Percentiles rank a stretch among this genome's conserved stretches.
Evolutionary conservation across 2,797 vertebrate genomes (phyloP).

Genomic region (Picus viridis): DNA sequence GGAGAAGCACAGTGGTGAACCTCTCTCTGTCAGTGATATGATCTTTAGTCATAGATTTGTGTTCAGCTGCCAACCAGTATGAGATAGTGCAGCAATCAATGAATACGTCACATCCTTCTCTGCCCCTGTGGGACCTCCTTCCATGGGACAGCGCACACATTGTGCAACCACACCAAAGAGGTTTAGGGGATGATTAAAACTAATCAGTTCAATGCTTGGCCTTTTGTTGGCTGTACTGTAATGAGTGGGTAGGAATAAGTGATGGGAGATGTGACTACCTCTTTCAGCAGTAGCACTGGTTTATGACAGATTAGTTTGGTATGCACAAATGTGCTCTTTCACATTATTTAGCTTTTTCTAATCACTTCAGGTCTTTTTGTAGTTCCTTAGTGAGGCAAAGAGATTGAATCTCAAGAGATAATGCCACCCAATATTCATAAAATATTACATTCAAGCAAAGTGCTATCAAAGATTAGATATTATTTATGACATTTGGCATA

Average conservation of each 20-base stretch:
- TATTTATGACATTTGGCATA: neutral
- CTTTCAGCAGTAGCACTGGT: neutral
- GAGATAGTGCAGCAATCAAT: neutral
- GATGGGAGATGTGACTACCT: neutral
- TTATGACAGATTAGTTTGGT: neutral
- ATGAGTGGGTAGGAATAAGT: neutral
- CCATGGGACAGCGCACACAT: neutral
- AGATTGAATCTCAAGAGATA: neutral
- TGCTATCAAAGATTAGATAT: neutral
- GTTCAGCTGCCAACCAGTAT: neutral
- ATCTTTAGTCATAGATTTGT: accelerated
- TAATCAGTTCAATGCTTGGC: neutral
- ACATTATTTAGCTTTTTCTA: neutral
- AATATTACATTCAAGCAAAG: neutral
- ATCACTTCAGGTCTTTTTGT: neutral
- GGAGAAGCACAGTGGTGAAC: neutral
- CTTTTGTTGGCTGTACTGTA: neutral
- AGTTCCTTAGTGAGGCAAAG: neutral
- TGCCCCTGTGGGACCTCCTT: neutral
- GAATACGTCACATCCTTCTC: neutral
- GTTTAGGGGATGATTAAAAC: neutral
- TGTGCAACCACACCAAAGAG: accelerated
- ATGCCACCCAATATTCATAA: neutral
- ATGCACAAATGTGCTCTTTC: neutral
- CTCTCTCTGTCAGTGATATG: neutral